A percentile compares a stretch with the other conserved stretches of the same genome.
Evolutionary conservation across 2,797 vertebrate species (phyloP).

Genomic region (Nannoperca australis): DNA sequence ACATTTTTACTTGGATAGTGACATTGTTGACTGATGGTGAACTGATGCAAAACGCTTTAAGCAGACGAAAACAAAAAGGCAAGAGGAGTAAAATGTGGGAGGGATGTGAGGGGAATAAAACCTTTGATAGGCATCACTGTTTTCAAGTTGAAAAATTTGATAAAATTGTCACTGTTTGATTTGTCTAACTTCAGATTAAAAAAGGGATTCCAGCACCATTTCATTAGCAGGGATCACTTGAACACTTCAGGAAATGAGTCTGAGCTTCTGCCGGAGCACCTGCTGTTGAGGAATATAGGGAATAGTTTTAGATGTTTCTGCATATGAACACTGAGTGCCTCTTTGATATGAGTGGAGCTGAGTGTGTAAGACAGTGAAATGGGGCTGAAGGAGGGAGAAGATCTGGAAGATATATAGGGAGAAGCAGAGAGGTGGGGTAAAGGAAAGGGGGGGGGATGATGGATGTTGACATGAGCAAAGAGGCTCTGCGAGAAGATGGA

Average conservation of each 20-base stretch:
- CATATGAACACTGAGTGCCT: slow-evolving; percentile 16
- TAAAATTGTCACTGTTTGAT: slow-evolving; percentile 26
- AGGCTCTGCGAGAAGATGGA: slow-evolving; percentile 14
- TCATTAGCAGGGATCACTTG: slow-evolving; percentile 35
- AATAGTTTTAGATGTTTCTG: slow-evolving; percentile 14
- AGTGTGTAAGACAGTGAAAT: slow-evolving; percentile 15
- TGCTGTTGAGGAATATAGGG: slow-evolving; percentile 39
- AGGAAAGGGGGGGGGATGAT: slow-evolving; percentile 23
- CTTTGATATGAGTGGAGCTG: slow-evolving; percentile 19
- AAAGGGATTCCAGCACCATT: neutral
- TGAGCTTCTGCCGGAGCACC: neutral
- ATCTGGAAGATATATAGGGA: slow-evolving; percentile 24
- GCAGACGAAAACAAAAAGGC: slow-evolving; percentile 6
- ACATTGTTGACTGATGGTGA: slow-evolving; percentile 12
- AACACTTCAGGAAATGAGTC: slow-evolving; percentile 37
- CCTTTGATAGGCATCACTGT: neutral
- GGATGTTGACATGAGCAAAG: slow-evolving; percentile 49
- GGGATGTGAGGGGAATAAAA: slow-evolving; percentile 10
- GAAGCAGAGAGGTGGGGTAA: slow-evolving; percentile 3
- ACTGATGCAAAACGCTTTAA: slow-evolving; percentile 15
- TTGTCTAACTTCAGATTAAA: slow-evolving; percentile 1
- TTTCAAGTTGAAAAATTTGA: slow-evolving; percentile 17
- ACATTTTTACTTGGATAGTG: neutral
- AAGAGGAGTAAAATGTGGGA: slow-evolving; percentile 1
- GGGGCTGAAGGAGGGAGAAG: slow-evolving; percentile 15